These are phyloP conservation scores for Coregonus ussuriensis DNA, from an alignment of 2,797 vertebrate species.

Conservation along the genomic window DNA sequence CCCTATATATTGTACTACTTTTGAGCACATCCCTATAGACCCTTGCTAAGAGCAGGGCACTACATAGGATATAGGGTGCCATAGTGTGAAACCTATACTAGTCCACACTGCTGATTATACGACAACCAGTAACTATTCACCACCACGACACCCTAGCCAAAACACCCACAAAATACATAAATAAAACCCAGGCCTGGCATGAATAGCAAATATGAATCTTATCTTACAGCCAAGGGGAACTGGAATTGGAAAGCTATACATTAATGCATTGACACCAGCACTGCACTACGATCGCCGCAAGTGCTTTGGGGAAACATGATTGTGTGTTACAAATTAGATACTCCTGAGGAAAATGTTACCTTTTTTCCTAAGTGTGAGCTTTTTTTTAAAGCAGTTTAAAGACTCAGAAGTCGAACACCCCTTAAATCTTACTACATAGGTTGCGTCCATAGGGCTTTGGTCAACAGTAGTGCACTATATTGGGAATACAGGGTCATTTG, in stretches of 20 bases:
- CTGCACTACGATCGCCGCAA: neutral
- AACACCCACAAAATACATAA: neutral
- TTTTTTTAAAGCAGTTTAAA: too few relatives aligned
- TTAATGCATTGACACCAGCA: neutral
- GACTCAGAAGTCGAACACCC: too few relatives aligned
- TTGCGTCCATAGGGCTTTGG: too few relatives aligned
- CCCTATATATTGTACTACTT: too few relatives aligned
- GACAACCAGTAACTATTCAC: neutral
- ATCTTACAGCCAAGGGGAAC: neutral
- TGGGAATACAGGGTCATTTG: neutral
- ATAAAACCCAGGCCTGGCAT: neutral
- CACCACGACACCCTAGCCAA: neutral
- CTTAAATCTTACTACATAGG: neutral
- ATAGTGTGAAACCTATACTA: neutral
- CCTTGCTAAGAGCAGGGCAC: too few relatives aligned
- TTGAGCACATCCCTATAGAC: too few relatives aligned
- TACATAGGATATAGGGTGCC: too few relatives aligned
- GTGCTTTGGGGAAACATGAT: neutral
- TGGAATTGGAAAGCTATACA: neutral
- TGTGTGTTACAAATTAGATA: neutral
- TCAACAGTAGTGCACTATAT: neutral
- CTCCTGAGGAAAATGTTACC: too few relatives aligned
- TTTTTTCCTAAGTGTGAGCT: too few relatives aligned
- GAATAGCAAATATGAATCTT: constrained; percentile 7
- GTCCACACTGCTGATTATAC: neutral